Evolutionary conservation across 2,113 vertebrate species (phyloP).

Genomic region (Podarcis cretensis): DNA sequence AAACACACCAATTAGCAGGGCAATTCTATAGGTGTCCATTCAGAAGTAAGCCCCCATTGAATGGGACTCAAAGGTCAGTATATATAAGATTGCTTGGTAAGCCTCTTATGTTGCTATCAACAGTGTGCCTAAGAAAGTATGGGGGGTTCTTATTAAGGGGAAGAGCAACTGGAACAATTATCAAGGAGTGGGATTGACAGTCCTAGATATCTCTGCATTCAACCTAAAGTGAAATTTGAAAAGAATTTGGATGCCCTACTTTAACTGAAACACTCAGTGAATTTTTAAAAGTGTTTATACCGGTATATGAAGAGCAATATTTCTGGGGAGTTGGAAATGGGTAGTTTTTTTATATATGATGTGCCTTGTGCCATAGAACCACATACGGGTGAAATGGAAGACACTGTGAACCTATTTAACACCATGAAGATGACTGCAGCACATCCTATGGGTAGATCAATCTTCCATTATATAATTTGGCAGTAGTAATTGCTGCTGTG

Average conservation of each 20-base stretch:
- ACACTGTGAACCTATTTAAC: not conserved
- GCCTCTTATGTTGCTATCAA: too few relatives aligned
- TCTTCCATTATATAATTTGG: not conserved
- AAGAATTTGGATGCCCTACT: not conserved
- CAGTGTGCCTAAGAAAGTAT: too few relatives aligned
- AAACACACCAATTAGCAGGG: not conserved
- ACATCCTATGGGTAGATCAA: not conserved
- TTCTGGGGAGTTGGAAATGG: too few relatives aligned
- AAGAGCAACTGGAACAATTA: not conserved
- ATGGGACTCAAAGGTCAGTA: too few relatives aligned
- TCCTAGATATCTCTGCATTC: not conserved
- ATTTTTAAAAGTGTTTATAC: not conserved
- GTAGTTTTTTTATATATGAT: not conserved
- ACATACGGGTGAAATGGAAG: too few relatives aligned
- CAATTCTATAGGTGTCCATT: too few relatives aligned
- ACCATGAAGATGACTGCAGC: not conserved
- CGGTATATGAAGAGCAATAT: not conserved
- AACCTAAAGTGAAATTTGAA: not conserved
- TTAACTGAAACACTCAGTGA: not conserved
- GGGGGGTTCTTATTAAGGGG: too few relatives aligned
- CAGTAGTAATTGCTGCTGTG: not conserved
- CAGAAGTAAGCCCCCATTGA: too few relatives aligned
- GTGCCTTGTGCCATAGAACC: too few relatives aligned
- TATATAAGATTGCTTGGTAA: too few relatives aligned
- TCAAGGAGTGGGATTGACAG: not conserved